Conservation (phyloP, 2,113 vertebrate genomes). For the Menidia beryllina region DNA sequence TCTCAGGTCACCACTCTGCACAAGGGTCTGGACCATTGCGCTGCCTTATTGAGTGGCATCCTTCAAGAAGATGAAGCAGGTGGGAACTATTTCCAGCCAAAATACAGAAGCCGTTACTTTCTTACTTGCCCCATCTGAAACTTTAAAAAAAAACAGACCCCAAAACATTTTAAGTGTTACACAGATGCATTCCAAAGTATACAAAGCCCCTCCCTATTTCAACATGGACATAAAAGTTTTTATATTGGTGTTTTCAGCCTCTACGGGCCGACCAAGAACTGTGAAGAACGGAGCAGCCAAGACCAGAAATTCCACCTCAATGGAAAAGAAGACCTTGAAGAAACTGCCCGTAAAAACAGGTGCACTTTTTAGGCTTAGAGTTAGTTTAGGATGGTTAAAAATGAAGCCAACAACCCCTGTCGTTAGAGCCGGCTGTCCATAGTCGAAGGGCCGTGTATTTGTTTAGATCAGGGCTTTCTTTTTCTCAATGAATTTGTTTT, state of each 20-base stretch:
- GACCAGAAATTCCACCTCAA: background rate
- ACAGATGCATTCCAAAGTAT: too few relatives aligned
- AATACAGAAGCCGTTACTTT: too few relatives aligned
- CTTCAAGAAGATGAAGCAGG: slow-evolving; percentile 85
- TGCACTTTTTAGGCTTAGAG: background rate
- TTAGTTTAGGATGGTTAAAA: too few relatives aligned
- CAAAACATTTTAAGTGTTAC: too few relatives aligned
- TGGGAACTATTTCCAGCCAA: slow-evolving; percentile 42
- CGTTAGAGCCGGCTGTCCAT: too few relatives aligned
- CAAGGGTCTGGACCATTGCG: slow-evolving; percentile 88
- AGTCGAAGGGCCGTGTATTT: too few relatives aligned
- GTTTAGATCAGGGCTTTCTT: too few relatives aligned
- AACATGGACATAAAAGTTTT: background rate
- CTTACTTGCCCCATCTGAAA: too few relatives aligned
- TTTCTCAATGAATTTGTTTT: background rate
- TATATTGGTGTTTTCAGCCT: background rate
- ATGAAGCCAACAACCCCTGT: too few relatives aligned
- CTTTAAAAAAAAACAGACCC: too few relatives aligned
- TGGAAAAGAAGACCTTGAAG: slow-evolving; percentile 69
- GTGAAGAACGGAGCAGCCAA: background rate
- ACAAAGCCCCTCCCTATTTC: background rate
- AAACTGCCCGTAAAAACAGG: slow-evolving; percentile 66
- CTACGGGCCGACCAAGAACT: background rate
- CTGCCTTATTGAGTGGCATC: slow-evolving; percentile 86
- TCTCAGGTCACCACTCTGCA: slow-evolving; percentile 82